Base-by-base conservation (phyloP, 2,888 invertebrate genomes). In the Eristalis pertinax region DNA sequence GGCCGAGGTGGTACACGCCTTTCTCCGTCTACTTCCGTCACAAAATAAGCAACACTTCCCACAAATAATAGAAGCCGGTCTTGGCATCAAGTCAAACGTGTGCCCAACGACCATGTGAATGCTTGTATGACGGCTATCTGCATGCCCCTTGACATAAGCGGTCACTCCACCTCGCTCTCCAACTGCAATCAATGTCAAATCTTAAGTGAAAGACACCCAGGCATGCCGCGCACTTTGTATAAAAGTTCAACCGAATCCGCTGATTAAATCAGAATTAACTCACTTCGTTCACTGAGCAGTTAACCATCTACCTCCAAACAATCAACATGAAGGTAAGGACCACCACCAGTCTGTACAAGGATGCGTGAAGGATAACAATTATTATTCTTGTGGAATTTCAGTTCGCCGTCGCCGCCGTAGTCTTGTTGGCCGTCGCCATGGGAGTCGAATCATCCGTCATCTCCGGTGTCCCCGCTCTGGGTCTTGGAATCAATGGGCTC, bases 351-450 rank as follows among this genome's bases (percentile, higher is more conserved):
- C 22, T 1, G 13, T 13, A 19, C 8, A 41, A n/a, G 41, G 56
- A 38, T 24, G 13, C 26, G 26, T 60, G 15, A 69, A 79, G 29
- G 32, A 58, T 38, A 19, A 19, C 62, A 11, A 29, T 32, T 64
- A 29, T 32, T 64, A 4, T 1, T 26, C 13, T 62, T 22, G n/a
- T 72, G n/a, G 1, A 8, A 38, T 70, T 89, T 2, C 77, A 92
- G 91, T 92, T 91, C 90, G 89, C 90, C 87, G 85, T 89, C 75
- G 89, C 90, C 76, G 90, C 90, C 76, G 89, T 90, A 89, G 89
- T 92, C 89, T 90, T 91, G 83, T 90, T 93, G 90, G 92, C 92
- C 79, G 90, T 93, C 43, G 91, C 91, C 90, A 89, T 91, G 90
- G 91, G 91, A 78, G 91, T 90, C 29, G 91, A 93, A 89, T 91